A percentile compares a stretch with the other conserved stretches of the same genome.
Conservation (phyloP, 2,113 vertebrate species). For the Halcyon senegalensis region DNA sequence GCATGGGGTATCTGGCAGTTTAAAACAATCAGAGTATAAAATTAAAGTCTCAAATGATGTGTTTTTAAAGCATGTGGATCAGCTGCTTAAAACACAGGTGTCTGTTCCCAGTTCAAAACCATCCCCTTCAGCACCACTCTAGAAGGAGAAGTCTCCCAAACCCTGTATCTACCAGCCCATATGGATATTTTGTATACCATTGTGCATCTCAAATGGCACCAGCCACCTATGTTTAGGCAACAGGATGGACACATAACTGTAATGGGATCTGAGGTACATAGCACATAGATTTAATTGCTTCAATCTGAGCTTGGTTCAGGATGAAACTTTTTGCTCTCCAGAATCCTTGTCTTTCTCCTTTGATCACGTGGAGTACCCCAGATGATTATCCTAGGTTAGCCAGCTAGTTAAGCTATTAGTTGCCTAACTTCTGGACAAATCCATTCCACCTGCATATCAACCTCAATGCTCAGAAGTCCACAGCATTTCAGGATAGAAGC, state of each 20-base stretch:
- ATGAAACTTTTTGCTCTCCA: neutral
- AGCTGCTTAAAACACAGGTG: neutral
- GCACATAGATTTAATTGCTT: neutral
- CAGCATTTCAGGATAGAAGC: neutral
- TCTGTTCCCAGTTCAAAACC: neutral
- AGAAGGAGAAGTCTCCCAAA: neutral
- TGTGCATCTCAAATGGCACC: neutral
- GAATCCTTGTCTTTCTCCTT: neutral
- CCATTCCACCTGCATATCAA: neutral
- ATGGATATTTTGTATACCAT: neutral
- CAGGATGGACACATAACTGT: neutral
- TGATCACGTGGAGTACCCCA: neutral
- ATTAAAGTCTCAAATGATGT: neutral
- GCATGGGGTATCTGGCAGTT: neutral
- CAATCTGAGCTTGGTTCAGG: neutral
- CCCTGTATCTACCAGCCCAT: neutral
- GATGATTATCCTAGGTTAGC: neutral
- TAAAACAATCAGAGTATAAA: neutral
- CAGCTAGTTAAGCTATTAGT: neutral
- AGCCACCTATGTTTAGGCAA: neutral
- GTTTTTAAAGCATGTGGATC: neutral
- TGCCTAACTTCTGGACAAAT: neutral
- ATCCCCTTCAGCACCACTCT: neutral
- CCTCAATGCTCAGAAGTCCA: neutral
- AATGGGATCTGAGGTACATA: neutral